A percentile compares a stretch with the other conserved stretches of the same genome.
These are phyloP conservation scores for Proisotoma minuta DNA, from an alignment of 2,888 invertebrate species.

Conservation along the genomic window DNA sequence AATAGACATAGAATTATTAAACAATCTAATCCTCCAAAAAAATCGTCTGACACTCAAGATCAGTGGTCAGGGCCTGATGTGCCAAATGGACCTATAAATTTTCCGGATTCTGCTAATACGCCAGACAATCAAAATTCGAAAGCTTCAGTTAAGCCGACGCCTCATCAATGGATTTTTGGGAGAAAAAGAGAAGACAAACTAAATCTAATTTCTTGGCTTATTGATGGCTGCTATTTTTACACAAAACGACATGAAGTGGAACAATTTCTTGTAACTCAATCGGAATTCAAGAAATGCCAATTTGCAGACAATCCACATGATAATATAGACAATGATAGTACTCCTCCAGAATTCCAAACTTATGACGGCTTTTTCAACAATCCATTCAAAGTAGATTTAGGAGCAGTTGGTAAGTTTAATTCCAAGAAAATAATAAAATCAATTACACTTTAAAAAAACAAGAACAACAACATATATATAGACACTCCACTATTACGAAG, in stretches of 20 bases:
- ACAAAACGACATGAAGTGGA: not conserved
- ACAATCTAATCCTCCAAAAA: too few relatives aligned
- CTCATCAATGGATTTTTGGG: slow-evolving; percentile 31
- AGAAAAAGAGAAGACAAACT: slow-evolving; percentile 30
- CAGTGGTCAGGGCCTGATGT: not conserved
- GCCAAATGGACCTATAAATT: not conserved
- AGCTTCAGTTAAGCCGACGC: not conserved
- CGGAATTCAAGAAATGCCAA: not conserved
- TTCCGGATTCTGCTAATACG: not conserved
- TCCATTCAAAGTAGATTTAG: slow-evolving; percentile 52
- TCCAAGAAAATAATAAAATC: not conserved
- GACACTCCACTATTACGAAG: slow-evolving; percentile 57
- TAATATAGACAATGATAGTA: not conserved
- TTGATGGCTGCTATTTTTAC: slow-evolving; percentile 33
- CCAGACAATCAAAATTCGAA: not conserved
- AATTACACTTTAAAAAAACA: slow-evolving; percentile 1
- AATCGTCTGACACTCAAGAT: too few relatives aligned
- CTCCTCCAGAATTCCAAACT: slow-evolving; percentile 50
- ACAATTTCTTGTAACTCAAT: not conserved
- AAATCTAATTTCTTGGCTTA: slow-evolving; percentile 43
- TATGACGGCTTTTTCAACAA: slow-evolving; percentile 56
- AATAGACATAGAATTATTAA: too few relatives aligned
- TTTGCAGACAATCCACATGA: not conserved
- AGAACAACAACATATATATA: slow-evolving; percentile 48
- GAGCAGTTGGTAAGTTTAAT: slow-evolving; percentile 51